Base-by-base conservation (phyloP, 2,888 invertebrate genomes). In the Melieria crassipennis region DNA sequence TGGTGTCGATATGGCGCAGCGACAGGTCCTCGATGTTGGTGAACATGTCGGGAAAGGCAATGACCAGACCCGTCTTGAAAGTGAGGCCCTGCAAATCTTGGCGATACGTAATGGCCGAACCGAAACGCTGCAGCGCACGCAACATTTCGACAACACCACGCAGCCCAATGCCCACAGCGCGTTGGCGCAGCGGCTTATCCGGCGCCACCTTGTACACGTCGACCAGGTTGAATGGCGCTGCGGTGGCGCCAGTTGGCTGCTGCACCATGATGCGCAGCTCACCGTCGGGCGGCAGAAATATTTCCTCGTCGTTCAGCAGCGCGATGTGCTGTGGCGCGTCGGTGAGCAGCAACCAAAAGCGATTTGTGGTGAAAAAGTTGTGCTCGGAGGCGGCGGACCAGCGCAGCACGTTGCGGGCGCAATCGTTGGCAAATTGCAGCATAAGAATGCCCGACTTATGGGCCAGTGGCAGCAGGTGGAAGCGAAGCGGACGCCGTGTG, bases 1-100 rank as follows among this genome's bases (percentile, higher is more conserved):
- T 88, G 6, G 86, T 85, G 69, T 88, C 88, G 60, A 88, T 85
- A 64, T 88, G 86, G 0, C 86, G 74, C 73, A 83, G 66, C 9
- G 80, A 79, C 50, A 86, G 65, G 73, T 88, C 87, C 56, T 86
- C 84, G n/a, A 87, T 80, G 65, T 80, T 77, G 7, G 83, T 84
- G 65, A 83, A 87, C n/a, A 83, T 47, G 77, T 87, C 86, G 4
- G 87, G 87, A 77, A 83, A 87, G 4, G 84, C 83, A 63, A 87
- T 82, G 3, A 85, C 86, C 5, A 85, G 73, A 7, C 81, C 87
- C 3, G 86, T 81, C 45, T 81, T 82, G 13, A 87, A 83, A 1
- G 80, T 80, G 10, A 83, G 79, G 3, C 85, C 85, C 67, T 86
- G 84, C 43, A 87, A 78, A 76, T 87, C 70, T 68, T 82, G 79